A percentile compares a stretch with the other conserved stretches of the same genome.
Evolutionary conservation across 1,140 invertebrate genomes (phyloP).

Genomic region (Pseudoatta argentina): DNA sequence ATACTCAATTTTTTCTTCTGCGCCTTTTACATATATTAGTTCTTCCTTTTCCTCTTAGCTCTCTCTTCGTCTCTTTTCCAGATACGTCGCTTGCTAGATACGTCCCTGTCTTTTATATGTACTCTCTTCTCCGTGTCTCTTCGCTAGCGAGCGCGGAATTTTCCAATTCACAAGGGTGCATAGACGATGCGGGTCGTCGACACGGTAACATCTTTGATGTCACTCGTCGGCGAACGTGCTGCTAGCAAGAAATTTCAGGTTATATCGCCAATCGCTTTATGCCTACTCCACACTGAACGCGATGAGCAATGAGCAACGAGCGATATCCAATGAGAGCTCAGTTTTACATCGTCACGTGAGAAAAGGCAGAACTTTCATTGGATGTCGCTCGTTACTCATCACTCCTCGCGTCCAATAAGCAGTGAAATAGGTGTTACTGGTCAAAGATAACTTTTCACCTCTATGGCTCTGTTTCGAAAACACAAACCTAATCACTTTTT

Average conservation of each 20-base stretch:
- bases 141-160: conserved; percentile 57
- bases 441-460: not conserved
- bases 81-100: conserved; percentile 58
- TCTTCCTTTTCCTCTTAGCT: not conserved
- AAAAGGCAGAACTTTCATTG: too few relatives aligned
- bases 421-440: too few relatives aligned
- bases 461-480: not conserved
- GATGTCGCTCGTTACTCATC: too few relatives aligned
- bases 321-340: too few relatives aligned
- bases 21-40: not conserved
- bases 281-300: too few relatives aligned
- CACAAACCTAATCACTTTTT: conserved; percentile 58
- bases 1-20: not conserved
- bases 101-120: conserved; percentile 73
- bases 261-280: not conserved
- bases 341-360: too few relatives aligned
- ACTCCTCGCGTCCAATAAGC: too few relatives aligned
- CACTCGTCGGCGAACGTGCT: not conserved
- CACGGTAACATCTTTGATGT: conserved; percentile 57
- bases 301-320: too few relatives aligned
- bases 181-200: conserved; percentile 72
- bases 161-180: conserved; percentile 73
- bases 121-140: conserved; percentile 44
- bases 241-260: conserved; percentile 39
- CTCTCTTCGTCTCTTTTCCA: not conserved